Percentiles rank a stretch among this genome's conserved stretches.
These are phyloP conservation scores for Gyps fulvus DNA, from an alignment of 2,113 vertebrate genomes.

Conservation along the genomic window DNA sequence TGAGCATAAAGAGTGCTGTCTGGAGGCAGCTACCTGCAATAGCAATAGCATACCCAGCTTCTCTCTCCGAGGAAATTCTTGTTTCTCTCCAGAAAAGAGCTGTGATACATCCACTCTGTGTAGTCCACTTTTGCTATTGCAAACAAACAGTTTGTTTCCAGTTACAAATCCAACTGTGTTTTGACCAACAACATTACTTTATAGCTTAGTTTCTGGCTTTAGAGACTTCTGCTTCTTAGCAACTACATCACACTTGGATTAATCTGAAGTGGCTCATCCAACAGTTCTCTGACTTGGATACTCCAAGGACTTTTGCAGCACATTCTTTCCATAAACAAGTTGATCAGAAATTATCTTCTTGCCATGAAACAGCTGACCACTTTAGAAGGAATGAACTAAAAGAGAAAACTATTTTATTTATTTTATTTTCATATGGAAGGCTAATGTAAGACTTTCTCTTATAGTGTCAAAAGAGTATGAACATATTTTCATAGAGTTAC, in stretches of 20 bases:
- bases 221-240: background rate
- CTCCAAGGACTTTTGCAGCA: background rate
- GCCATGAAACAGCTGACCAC: background rate
- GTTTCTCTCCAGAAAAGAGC: background rate
- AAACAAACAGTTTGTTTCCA: background rate
- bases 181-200: background rate
- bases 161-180: background rate
- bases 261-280: background rate
- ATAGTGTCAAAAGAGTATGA: background rate
- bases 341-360: background rate
- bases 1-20: background rate
- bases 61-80: accelerated
- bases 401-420: background rate
- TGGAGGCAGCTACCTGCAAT: background rate
- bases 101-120: background rate
- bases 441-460: background rate
- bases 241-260: background rate
- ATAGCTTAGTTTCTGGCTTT: background rate
- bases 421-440: background rate
- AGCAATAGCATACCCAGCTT: background rate
- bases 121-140: background rate
- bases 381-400: background rate
- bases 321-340: background rate
- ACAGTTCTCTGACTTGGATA: background rate
- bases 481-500: background rate